Percentiles rank a stretch among this genome's conserved stretches.
Conservation (phyloP, 2,888 invertebrate species). For the Unio pictorum region DNA sequence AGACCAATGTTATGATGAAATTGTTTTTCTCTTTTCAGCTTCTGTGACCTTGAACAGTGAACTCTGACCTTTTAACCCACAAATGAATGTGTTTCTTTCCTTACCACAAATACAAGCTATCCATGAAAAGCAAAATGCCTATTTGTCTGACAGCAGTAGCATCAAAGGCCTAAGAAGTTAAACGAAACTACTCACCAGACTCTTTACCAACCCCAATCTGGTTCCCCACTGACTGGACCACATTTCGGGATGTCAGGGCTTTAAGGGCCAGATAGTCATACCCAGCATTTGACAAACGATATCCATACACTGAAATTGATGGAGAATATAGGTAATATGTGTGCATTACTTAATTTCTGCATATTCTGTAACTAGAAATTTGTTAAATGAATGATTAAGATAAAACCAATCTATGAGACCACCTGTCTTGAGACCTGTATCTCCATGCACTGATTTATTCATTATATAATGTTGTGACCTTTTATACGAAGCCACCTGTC, state of each 20-base stretch:
- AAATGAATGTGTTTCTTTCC: not conserved
- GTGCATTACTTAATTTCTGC: not conserved
- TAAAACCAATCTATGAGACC: too few relatives aligned
- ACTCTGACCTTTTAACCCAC: not conserved
- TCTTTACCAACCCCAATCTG: constrained; percentile 99
- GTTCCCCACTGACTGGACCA: constrained; percentile 89
- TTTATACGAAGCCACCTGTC: too few relatives aligned
- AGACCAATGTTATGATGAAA: too few relatives aligned
- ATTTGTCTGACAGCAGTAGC: not conserved
- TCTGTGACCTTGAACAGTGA: too few relatives aligned
- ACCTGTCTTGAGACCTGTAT: too few relatives aligned
- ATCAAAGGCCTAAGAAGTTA: not conserved
- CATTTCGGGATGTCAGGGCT: constrained; percentile 83
- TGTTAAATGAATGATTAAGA: too few relatives aligned
- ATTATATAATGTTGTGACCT: too few relatives aligned
- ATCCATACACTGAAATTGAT: constrained; percentile 87
- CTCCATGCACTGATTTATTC: too few relatives aligned
- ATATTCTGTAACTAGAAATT: not conserved
- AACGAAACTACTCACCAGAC: constrained; percentile 75
- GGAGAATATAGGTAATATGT: not conserved
- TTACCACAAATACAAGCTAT: not conserved
- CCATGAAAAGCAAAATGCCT: not conserved
- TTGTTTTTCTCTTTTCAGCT: too few relatives aligned
- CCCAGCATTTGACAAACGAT: constrained; percentile 93
- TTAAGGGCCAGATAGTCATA: constrained; percentile 98